Evolutionary conservation across 2,888 invertebrate genomes (phyloP).

Genomic region (Acronicta alni): DNA sequence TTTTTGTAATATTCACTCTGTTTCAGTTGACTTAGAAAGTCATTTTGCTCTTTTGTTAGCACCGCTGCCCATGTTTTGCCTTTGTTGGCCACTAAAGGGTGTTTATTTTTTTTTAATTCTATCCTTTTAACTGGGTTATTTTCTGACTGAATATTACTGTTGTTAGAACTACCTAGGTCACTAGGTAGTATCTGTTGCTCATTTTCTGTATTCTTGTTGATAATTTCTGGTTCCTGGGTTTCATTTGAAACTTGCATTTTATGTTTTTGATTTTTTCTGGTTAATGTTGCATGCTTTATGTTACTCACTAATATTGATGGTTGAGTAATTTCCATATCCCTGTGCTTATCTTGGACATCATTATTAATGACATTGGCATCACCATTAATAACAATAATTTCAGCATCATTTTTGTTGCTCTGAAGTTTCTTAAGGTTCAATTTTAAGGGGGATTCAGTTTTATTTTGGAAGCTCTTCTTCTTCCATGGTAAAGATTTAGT

Average conservation of each 20-base stretch:
- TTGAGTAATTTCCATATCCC: constrained; percentile 38
- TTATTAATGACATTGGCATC: constrained; percentile 51
- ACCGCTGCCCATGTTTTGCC: constrained; percentile 84
- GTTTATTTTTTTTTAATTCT: constrained; percentile 74
- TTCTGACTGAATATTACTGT: constrained; percentile 6
- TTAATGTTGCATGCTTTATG: constrained; percentile 41
- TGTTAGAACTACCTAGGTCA: constrained; percentile 13
- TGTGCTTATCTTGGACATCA: constrained; percentile 53
- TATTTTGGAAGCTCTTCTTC: constrained; percentile 58
- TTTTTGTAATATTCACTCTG: constrained; percentile 86
- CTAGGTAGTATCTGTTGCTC: constrained; percentile 6
- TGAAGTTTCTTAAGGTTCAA: constrained; percentile 48
- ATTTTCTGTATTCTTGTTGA: constrained; percentile 8
- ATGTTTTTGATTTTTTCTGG: constrained; percentile 29
- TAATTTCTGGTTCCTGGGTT: constrained; percentile 7
- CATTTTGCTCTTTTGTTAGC: constrained; percentile 82
- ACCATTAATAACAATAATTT: constrained; percentile 56
- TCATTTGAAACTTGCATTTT: constrained; percentile 2
- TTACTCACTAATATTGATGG: constrained; percentile 40
- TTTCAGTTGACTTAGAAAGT: constrained; percentile 79
- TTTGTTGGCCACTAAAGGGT: constrained; percentile 79
- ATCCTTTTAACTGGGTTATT: constrained; percentile 46
- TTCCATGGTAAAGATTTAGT: constrained; percentile 82
- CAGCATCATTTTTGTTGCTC: constrained; percentile 52
- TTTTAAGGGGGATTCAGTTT: constrained; percentile 50